Evolutionary conservation across 2,113 vertebrate species (phyloP), one percentile per base, ranked within the genome.

Genomic region (Psittacus erithacus): DNA sequence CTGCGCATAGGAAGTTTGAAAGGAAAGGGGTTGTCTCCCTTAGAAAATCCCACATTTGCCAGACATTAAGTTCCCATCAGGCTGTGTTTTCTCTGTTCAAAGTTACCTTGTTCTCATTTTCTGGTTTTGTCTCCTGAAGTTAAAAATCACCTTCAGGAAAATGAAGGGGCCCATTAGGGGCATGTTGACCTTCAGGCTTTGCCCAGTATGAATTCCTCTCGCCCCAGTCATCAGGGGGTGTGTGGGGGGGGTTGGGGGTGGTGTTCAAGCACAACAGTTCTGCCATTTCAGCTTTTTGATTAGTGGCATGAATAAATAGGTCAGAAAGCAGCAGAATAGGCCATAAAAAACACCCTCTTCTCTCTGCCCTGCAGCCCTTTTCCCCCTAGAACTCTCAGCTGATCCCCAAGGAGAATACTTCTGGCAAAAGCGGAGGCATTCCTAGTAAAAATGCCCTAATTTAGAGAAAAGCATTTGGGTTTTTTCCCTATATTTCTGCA

Each of bases 221-320:
- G 81, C 73, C 50, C 39, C 27, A 68, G 80, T 70, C 76, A 60
- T 75, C 0, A 60, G 0, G 68, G 38, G 38, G 38, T 39, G 38
- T 39, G 68, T 81, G 20, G 31, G 31, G 25, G 63, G 38, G 0
- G 0, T 38, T 57, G 70, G 63, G 38, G 0, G 0, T n/a, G 63
- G 70, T 68, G 68, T 78, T 2, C 50, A 86, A 70, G 35, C 35
- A 55, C 59, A 86, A 67, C 69, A 92, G 35, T 78, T 46, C 65
- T 78, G 23, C 39, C 25, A n/a, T 75, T 94, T 88, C 46, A 92
- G 43, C 46, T 81, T 84, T 81, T 90, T 95, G 81, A 91, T 96
- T 95, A 95, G 92, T 68, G 38, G 6, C 69, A 31, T 47, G 74
- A 93, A 78, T 88, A 96, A 91, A 84, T 71, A 91, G 60, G 82